A percentile compares a stretch with the other conserved stretches of the same genome.
Evolutionary conservation across 2,888 invertebrate genomes (phyloP).

Genomic region (Acleris holmiana): DNA sequence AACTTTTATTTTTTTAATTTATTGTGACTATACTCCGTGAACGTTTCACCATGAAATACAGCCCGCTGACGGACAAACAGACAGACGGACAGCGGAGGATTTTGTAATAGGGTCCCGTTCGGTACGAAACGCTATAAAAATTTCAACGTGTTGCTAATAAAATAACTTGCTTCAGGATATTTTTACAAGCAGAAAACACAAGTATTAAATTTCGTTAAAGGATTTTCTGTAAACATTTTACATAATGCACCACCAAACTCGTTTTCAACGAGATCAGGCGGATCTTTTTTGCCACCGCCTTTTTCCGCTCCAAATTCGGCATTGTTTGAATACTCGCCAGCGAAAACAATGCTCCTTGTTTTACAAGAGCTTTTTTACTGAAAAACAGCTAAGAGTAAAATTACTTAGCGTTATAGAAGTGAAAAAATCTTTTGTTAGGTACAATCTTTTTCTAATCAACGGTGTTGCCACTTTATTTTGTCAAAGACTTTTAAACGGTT

Average conservation of each 20-base stretch:
- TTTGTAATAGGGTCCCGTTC: too few relatives aligned
- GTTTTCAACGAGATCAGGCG: conserved; percentile 49
- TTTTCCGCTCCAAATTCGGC: conserved; percentile 40
- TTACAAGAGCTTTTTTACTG: conserved; percentile 42
- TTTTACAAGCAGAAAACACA: background rate
- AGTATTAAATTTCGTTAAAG: conserved; percentile 44
- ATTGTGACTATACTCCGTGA: too few relatives aligned
- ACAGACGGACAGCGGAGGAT: too few relatives aligned
- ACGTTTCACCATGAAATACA: too few relatives aligned
- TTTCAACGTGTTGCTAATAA: too few relatives aligned
- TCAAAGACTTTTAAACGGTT: too few relatives aligned
- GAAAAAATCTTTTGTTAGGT: too few relatives aligned
- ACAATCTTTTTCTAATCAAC: too few relatives aligned
- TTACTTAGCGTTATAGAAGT: background rate
- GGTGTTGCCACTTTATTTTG: too few relatives aligned
- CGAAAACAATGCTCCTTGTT: conserved; percentile 52
- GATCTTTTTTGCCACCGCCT: conserved; percentile 48
- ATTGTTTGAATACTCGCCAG: conserved; percentile 40
- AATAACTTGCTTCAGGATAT: background rate
- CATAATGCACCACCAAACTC: conserved; percentile 52
- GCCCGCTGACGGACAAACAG: too few relatives aligned
- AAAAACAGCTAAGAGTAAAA: conserved; percentile 1
- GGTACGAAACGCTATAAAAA: too few relatives aligned
- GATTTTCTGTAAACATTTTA: conserved; percentile 46
- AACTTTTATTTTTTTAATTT: too few relatives aligned